Evolutionary conservation across 2,797 vertebrate genomes (phyloP).

Genomic region (Platalea minor): DNA sequence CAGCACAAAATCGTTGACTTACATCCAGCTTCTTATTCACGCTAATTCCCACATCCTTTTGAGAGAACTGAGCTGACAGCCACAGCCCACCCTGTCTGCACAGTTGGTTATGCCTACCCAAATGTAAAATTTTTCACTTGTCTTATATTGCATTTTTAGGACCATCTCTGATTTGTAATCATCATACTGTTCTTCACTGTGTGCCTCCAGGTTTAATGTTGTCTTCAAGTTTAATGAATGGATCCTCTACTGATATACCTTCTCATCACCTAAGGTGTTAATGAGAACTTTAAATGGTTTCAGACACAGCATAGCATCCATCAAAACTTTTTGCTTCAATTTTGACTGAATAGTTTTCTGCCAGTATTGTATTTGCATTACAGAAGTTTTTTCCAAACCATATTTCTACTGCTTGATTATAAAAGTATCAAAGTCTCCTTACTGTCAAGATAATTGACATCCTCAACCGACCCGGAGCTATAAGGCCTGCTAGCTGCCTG

Average conservation of each 20-base stretch:
- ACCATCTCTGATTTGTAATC: background rate
- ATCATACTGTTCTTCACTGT: background rate
- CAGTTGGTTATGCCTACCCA: background rate
- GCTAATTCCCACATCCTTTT: background rate
- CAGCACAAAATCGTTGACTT: background rate
- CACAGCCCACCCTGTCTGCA: background rate
- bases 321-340: background rate
- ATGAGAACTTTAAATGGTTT: background rate
- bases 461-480: background rate
- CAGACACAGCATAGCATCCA: background rate
- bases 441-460: background rate
- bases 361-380: background rate
- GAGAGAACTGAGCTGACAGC: background rate
- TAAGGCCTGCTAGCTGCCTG: background rate
- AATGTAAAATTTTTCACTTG: background rate
- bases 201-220: background rate
- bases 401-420: background rate
- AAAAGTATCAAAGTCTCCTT: background rate
- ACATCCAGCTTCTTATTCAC: background rate
- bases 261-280: background rate
- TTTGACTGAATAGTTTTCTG: background rate
- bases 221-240: background rate
- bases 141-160: background rate
- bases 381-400: background rate
- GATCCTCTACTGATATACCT: background rate